These are phyloP conservation scores for Harpagifer antarcticus DNA, from an alignment of 2,797 vertebrate genomes.

Conservation along the genomic window DNA sequence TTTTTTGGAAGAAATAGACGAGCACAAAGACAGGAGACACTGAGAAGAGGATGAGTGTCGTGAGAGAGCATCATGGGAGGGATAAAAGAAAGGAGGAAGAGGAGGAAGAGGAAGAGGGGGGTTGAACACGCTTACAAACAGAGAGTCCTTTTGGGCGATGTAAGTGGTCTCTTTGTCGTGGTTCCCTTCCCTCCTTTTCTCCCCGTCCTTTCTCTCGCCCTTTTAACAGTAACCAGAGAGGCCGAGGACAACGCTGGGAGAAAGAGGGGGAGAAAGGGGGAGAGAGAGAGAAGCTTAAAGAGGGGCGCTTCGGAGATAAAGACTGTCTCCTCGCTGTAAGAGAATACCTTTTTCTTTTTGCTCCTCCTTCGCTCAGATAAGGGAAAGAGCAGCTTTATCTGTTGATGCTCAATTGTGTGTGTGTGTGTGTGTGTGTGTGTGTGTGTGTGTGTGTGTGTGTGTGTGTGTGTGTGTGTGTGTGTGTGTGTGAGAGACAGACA, in stretches of 20 bases:
- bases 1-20: background rate
- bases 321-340: conserved; percentile 79
- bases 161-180: conserved; percentile 78
- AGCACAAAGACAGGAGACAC: background rate
- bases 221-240: conserved; percentile 81
- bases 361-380: conserved; percentile 65
- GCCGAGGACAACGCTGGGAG: conserved; percentile 60
- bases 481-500: conserved; percentile 45
- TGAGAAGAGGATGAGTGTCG: conserved; percentile 40
- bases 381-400: conserved; percentile 75
- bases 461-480: conserved; percentile 9
- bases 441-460: conserved; percentile 44
- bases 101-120: background rate
- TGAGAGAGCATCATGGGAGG: conserved; percentile 24
- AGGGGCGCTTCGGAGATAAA: conserved; percentile 73
- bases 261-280: conserved; percentile 49
- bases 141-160: conserved; percentile 68
- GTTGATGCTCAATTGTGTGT: conserved; percentile 63
- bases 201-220: conserved; percentile 67
- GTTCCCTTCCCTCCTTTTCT: conserved; percentile 69
- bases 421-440: conserved; percentile 50
- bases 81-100: background rate
- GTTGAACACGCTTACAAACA: conserved; percentile 64
- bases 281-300: conserved; percentile 53
- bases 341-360: conserved; percentile 70